Base-by-base conservation (phyloP, 35 echinoderm and acorn worm species). In the Ophioderma brevispina region DNA sequence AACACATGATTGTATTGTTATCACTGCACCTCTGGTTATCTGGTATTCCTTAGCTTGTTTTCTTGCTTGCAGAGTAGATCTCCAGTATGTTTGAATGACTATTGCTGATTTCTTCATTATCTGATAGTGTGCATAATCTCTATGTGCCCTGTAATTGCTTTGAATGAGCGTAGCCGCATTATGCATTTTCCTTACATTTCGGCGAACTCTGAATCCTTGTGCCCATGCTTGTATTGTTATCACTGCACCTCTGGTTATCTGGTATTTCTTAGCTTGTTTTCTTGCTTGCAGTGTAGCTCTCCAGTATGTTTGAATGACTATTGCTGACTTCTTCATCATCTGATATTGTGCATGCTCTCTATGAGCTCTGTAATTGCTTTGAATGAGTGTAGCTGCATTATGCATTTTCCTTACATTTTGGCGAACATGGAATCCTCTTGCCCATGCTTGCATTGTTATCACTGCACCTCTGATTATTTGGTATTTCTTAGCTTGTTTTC, bases 111-210 rank as follows among this genome's bases (percentile, higher is more conserved):
- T 37, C 78, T 43, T 85, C 80, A 90, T 55, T 21, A 90, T 82
- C 32, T 86, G 56, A 38, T 90, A 95, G 23, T 38, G 75, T 56
- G 40, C 32, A 34, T 52, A 36, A 0, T 33, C 32, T 1, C 55
- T 23, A n/a, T 94, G 88, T 81, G 87, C 91, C 41, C 93, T 80
- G 52, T 39, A 94, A 13, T 31, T 79, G 23, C 86, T 64, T 56
- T 98, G 96, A 19, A 98, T 98, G 14, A 37, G 38, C 15, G 90
- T 88, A 25, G 96, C 92, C 36, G 90, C 86, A 32, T 78, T 32
- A 37, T 89, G 40, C 40, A 35, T 43, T n/a, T 55, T 86, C 35
- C 52, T 15, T 35, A 95, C 36, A 0, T 64, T 84, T 35, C 84
- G 86, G 11, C 83, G 83, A 17, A 59, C 89, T 39, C 40, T 15